Conservation (phyloP, 2,797 vertebrate genomes). For the Gymnopithys bicolor region DNA sequence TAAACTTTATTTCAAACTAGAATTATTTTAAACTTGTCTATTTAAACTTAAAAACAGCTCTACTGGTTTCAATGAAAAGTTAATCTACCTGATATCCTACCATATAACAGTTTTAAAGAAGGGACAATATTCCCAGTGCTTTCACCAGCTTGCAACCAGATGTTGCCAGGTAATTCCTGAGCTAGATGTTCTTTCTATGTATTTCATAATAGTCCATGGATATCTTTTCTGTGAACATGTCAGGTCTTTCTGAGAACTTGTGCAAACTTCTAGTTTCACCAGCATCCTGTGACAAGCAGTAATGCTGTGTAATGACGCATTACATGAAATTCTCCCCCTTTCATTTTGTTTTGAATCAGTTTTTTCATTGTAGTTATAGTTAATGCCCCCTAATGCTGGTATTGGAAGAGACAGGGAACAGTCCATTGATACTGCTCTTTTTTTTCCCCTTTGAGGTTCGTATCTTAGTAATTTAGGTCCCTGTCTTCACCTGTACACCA, state of each 20-base stretch:
- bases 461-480: background rate
- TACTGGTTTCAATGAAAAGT: background rate
- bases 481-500: background rate
- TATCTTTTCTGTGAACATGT: background rate
- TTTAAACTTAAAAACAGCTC: background rate
- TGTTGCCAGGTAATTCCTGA: background rate
- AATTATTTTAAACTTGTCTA: background rate
- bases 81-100: background rate
- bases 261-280: background rate
- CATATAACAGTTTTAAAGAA: background rate
- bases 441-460: background rate
- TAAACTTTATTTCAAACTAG: background rate
- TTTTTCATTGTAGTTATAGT: background rate
- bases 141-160: background rate
- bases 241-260: background rate
- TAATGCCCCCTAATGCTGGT: background rate
- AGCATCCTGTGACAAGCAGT: background rate
- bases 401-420: background rate
- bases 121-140: rapidly evolving
- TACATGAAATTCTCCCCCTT: background rate
- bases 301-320: rapidly evolving
- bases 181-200: background rate
- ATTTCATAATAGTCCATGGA: background rate
- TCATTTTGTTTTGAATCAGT: background rate
- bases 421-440: background rate